Evolutionary conservation across 2,888 invertebrate genomes (phyloP), one percentile per base, ranked within the genome.

Genomic region (Linyphia triangularis): DNA sequence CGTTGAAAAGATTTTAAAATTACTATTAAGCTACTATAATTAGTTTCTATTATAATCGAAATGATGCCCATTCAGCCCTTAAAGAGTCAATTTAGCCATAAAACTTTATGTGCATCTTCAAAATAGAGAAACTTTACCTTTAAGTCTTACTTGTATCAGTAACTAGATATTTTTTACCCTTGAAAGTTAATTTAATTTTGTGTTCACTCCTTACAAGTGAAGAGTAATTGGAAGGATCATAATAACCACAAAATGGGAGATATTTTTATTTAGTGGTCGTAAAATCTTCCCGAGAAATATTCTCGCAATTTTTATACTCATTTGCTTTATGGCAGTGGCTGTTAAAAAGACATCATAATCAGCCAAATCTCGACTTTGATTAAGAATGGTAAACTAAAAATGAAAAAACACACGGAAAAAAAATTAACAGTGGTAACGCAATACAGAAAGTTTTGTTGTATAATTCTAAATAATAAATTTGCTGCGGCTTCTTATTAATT

Each of bases 331-430:
- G n/a, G 37, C 33, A 77, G 37, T 24, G n/a, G 33, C 77, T 28
- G 57, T 65, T 43, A 78, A 78, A 78, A 78, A 78, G 78, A 65
- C 65, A 78, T 78, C 78, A 65, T 78, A 78, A 78, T 78, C 65
- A 65, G 33, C n/a, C 9, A 40, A 78, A 37, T 30, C 26, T 57
- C n/a, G 51, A 26, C 28, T 19, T 57, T 73, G 73, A 73, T 73
- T 73, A 57, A 57, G 43, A 57, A 30, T 33, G 33, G 33, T 69
- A 19, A 37, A 19, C 10, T 69, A 69, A 69, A 10, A 28, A 69
- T 28, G 33, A 26, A 33, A 69, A 13, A n/a, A 63, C 10, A 33
- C 4, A 6, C 4, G 5, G 33, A 33, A 1, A 26, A 63, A 16
- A 7, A 63, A 63, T 9, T 9, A 16, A 63, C 63, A 63, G 26